Evolutionary conservation across 2,113 vertebrate genomes (phyloP).

Genomic region (Ciconia boyciana): DNA sequence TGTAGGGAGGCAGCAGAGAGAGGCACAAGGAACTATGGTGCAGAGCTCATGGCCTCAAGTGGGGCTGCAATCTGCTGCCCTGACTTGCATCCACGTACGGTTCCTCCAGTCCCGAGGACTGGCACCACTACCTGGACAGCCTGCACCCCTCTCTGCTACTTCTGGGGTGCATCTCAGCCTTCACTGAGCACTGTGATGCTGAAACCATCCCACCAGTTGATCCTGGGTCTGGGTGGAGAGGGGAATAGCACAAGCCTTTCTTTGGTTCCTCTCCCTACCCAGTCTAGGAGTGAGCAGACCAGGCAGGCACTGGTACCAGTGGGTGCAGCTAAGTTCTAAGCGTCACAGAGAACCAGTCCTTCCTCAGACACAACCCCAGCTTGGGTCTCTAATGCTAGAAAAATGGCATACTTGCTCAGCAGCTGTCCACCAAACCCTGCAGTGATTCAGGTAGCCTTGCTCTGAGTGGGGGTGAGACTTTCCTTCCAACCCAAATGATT

Average conservation of each 20-base stretch:
- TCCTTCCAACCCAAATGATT: background rate
- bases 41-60: background rate
- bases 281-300: background rate
- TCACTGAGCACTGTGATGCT: background rate
- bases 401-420: background rate
- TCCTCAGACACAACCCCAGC: background rate
- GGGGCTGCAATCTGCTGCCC: background rate
- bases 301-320: background rate
- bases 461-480: background rate
- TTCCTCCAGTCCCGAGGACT: background rate
- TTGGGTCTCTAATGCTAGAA: no score
- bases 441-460: background rate
- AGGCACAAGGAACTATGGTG: background rate
- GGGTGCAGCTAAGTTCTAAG: no score
- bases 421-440: background rate
- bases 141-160: background rate
- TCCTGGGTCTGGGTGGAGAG: background rate
- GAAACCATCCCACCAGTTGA: background rate
- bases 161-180: background rate
- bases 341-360: background rate
- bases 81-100: rapidly evolving
- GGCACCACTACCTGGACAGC: background rate
- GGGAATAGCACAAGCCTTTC: background rate
- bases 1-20: background rate
- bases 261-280: background rate